A percentile compares a stretch with the other conserved stretches of the same genome.
phyloP scores from a whole-genome alignment of 2,113 vertebrate genomes.

The Odontophorus gujanensis region DNA sequence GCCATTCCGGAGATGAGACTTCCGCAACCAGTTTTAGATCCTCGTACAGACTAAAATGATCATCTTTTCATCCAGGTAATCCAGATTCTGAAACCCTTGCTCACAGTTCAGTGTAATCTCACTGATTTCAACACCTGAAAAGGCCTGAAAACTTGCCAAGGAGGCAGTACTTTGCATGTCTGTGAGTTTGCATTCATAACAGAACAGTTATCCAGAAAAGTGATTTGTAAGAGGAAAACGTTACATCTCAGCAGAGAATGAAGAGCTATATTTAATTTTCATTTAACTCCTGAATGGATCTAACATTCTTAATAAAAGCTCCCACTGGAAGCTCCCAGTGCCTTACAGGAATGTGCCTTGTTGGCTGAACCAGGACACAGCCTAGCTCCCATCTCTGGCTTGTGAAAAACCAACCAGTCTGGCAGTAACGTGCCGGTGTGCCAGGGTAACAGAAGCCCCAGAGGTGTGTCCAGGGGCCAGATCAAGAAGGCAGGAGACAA shows the following conservation, averaged over 20 bases:
- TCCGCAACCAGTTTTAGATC: not conserved
- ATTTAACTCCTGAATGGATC: not conserved
- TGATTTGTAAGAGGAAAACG: not conserved
- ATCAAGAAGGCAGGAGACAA: not conserved
- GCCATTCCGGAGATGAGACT: not conserved
- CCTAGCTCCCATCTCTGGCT: not conserved
- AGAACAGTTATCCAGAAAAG: not conserved
- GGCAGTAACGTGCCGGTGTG: not conserved
- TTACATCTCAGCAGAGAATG: not conserved
- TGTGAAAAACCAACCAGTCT: not conserved
- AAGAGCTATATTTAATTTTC: not conserved
- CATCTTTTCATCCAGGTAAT: not conserved
- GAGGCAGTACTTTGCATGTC: not conserved
- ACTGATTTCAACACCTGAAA: not conserved
- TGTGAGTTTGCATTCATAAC: not conserved
- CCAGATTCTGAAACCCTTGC: not conserved
- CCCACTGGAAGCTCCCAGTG: not conserved
- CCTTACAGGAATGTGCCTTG: not conserved
- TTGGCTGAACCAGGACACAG: not conserved
- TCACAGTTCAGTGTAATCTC: not conserved
- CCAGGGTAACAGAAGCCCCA: not conserved
- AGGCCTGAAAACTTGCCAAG: not conserved
- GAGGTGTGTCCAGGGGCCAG: not conserved
- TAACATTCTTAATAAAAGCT: no score
- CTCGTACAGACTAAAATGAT: not conserved